phyloP scores from a whole-genome alignment of 2,797 vertebrate species.

The Notamacropus eugenii region DNA sequence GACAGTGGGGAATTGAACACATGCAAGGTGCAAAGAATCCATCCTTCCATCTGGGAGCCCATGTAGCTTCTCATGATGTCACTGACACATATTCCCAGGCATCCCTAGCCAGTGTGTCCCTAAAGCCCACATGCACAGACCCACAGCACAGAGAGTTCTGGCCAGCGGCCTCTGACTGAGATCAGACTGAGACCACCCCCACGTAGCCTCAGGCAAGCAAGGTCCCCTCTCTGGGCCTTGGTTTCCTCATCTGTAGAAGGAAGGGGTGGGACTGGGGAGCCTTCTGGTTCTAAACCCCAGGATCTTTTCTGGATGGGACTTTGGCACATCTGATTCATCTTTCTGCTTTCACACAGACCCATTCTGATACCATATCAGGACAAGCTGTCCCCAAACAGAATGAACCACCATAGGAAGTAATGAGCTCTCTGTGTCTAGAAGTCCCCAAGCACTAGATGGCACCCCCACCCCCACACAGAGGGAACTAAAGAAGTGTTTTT shows the following conservation, averaged over 20 bases:
- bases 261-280: not conserved
- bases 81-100: slow-evolving; percentile 63
- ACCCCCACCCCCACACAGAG: no score
- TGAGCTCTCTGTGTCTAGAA: not conserved
- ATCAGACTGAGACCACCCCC: no score
- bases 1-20: slow-evolving; percentile 59
- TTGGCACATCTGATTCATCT: not conserved
- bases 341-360: not conserved
- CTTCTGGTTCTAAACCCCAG: not conserved
- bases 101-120: slow-evolving; percentile 37
- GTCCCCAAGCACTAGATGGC: not conserved
- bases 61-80: slow-evolving; percentile 63
- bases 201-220: not conserved
- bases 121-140: not conserved
- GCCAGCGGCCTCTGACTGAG: not conserved
- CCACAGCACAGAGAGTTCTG: not conserved
- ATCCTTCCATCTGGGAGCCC: slow-evolving; percentile 53
- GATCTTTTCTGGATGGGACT: not conserved
- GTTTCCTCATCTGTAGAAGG: not conserved
- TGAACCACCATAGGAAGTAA: not conserved
- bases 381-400: not conserved
- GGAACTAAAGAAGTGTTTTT: no score
- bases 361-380: not conserved
- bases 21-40: slow-evolving; percentile 48
- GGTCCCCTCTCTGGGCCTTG: not conserved